Conservation (phyloP, 1,140 invertebrate species). For the Formica selysi region DNA sequence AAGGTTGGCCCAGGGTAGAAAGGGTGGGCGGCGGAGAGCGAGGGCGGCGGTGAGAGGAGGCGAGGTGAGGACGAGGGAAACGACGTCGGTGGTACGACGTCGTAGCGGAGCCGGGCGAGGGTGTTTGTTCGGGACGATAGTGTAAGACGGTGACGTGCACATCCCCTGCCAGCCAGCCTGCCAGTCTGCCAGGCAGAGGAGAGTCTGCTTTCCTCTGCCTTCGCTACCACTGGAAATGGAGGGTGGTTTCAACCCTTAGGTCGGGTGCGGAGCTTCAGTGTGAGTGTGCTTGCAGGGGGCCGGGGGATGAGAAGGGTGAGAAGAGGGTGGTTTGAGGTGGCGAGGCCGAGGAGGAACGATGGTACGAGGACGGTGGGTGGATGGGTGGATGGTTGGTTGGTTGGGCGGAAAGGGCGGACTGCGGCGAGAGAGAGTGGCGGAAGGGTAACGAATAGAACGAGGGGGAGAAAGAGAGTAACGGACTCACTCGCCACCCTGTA, state of each 20-base stretch:
- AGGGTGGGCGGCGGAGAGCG: slow-evolving; percentile 45
- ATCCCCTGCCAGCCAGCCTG: slow-evolving; percentile 79
- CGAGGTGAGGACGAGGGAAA: slow-evolving; percentile 54
- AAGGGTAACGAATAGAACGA: slow-evolving; percentile 79
- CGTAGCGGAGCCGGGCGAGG: slow-evolving; percentile 74
- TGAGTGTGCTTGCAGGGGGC: slow-evolving; percentile 65
- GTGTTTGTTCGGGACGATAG: slow-evolving; percentile 86
- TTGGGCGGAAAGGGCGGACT: slow-evolving; percentile 67
- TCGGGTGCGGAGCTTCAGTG: slow-evolving; percentile 69
- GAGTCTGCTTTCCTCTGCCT: slow-evolving; percentile 77
- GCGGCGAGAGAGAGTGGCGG: slow-evolving; percentile 57
- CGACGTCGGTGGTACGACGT: slow-evolving; percentile 64
- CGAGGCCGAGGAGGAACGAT: slow-evolving; percentile 70
- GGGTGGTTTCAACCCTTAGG: slow-evolving; percentile 79
- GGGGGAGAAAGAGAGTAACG: slow-evolving; percentile 82
- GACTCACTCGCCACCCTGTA: slow-evolving; percentile 75
- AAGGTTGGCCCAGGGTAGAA: slow-evolving; percentile 70
- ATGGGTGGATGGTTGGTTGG: slow-evolving; percentile 57
- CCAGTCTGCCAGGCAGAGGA: slow-evolving; percentile 74
- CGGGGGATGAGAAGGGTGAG: slow-evolving; percentile 49
- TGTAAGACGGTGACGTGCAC: slow-evolving; percentile 86
- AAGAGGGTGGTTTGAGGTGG: slow-evolving; percentile 67
- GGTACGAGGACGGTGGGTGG: slow-evolving; percentile 70
- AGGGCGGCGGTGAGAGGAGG: slow-evolving; percentile 39
- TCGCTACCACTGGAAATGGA: slow-evolving; percentile 81